Percentiles rank a stretch among this genome's conserved stretches.
Evolutionary conservation across 2,797 vertebrate species (phyloP).

Genomic region (Cottoperca gobio): DNA sequence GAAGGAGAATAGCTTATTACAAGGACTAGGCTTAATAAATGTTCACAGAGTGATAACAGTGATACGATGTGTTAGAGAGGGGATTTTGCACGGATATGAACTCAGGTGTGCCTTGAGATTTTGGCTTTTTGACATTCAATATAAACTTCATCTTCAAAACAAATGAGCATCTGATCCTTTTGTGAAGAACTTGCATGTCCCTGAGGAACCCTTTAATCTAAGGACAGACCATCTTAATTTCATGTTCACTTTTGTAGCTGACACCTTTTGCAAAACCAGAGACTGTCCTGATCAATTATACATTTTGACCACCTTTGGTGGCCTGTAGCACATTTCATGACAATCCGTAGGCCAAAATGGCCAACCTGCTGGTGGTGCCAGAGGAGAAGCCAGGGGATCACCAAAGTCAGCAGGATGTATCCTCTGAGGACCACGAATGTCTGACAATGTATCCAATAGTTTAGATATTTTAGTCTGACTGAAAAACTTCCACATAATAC

Average conservation of each 20-base stretch:
- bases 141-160: not conserved
- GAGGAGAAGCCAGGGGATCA: not conserved
- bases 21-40: too few relatives aligned
- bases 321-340: not conserved
- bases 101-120: too few relatives aligned
- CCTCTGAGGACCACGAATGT: not conserved
- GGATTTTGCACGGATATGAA: too few relatives aligned
- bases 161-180: slow-evolving; percentile 3
- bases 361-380: not conserved
- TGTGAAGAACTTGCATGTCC: not conserved
- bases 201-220: not conserved
- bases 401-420: not conserved
- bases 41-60: too few relatives aligned
- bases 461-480: not conserved
- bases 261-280: not conserved
- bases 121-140: slow-evolving; percentile 3
- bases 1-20: too few relatives aligned
- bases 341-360: not conserved
- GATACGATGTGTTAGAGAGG: too few relatives aligned
- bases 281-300: too few relatives aligned
- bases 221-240: not conserved
- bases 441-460: not conserved
- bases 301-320: not conserved
- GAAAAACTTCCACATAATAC: slow-evolving; percentile 23
- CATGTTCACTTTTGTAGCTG: not conserved